Conservation (phyloP, 2,113 vertebrate species). For the Campylomormyrus tamandua region DNA sequence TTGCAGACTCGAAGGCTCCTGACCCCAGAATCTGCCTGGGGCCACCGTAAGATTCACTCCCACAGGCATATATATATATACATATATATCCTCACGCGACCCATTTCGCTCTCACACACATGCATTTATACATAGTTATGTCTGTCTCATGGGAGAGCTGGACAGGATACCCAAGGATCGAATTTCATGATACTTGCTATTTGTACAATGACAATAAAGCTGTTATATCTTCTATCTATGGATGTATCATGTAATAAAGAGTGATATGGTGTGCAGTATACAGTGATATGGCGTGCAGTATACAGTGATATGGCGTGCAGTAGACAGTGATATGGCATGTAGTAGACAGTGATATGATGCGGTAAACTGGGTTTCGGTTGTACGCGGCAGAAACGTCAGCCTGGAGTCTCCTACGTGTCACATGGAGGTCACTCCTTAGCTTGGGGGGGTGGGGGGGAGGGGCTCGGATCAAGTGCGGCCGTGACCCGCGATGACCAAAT, state of each 20-base stretch:
- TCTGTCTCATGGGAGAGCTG: background rate
- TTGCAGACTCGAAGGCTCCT: background rate
- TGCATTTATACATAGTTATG: background rate
- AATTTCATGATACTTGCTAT: background rate
- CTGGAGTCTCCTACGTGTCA: background rate
- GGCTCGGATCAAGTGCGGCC: background rate
- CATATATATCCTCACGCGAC: background rate
- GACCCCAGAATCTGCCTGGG: background rate
- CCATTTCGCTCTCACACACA: background rate
- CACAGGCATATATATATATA: background rate
- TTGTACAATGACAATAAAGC: background rate
- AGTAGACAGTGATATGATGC: background rate
- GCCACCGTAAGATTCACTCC: background rate
- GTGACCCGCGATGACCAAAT: background rate
- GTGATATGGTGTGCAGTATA: background rate
- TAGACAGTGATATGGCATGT: background rate
- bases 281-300: background rate
- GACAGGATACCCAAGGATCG: background rate
- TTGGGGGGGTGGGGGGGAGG: background rate
- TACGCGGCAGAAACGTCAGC: background rate
- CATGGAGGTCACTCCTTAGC: background rate
- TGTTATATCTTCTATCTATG: background rate
- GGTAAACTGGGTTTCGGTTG: background rate
- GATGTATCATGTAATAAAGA: background rate
- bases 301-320: background rate